Evolutionary conservation across 2,797 vertebrate genomes (phyloP), one percentile per base, ranked within the genome.

Genomic region (Gymnoscopelus braueri): DNA sequence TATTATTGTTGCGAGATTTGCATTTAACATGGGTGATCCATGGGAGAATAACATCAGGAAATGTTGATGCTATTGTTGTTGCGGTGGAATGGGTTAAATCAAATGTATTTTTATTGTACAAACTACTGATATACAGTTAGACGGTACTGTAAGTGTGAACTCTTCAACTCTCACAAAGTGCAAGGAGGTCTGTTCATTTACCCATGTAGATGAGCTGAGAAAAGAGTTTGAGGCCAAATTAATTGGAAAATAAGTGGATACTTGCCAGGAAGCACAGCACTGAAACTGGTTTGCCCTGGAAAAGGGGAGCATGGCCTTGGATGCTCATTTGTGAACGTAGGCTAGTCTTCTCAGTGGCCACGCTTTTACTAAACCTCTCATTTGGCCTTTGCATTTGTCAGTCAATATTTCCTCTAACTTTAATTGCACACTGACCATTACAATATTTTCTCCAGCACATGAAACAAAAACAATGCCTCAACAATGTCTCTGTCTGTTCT

Each of bases 181-280:
- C 78, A 81, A 78, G 69, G 79, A 77, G 72, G 75, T 85, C 82
- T 87, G 82, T 82, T 88, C 73, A 79, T 90, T 87, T 89, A 84
- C 73, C 80, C 77, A 87, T 73, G 66, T 78, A 82, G 85, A 90
- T 84, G 77, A 90, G 80, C 69, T 84, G 76, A 83, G 86, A 87
- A 88, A 89, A 86, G 74, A 84, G 67, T 81, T 81, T 82, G 84
- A 87, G 88, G 90, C 90, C 87, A 89, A 78, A 90, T 92, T 93
- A 93, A 93, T 92, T 91, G 86, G 89, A 85, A 88, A 91, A 87
- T 84, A 83, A 88, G 69, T 92, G 90, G 90, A 88, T 75, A 76
- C 77, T 84, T 89, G 90, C 92, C 92, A 93, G 88, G 79, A 84
- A 88, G 81, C 84, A 80, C 75, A 85, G 84, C 83, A 77, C 75